Evolutionary conservation across 1,140 invertebrate genomes (phyloP), one percentile per base, ranked within the genome.

Genomic region (Trichogramma pretiosum): DNA sequence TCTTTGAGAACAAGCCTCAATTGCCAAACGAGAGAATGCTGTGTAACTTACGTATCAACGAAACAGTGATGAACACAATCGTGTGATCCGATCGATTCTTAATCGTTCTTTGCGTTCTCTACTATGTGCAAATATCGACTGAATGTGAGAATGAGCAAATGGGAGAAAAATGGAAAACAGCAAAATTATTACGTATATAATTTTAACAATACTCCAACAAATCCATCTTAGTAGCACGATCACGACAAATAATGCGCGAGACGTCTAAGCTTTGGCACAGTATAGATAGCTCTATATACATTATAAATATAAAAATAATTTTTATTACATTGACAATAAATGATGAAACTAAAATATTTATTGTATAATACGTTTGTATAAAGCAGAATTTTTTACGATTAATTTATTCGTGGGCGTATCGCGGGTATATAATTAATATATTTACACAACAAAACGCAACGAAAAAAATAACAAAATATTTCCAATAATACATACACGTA

Each of bases 301-400:
- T 58, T 64, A 62, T 62, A 62, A 56, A 61, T 59, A 63, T 63
- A 65, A 58, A 66, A 59, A 61, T 62, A 59, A 58, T 59, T 55
- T 33, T 24, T 51, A 46, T 51, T 46, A 46, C 21, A 60, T 55
- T 50, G 57, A 58, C 34, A 48, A 33, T 44, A 23, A 49, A 37
- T 26, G 49, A 57, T 54, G 45, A 57, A 62, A 52, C 55, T 61
- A 63, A 60, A 58, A 56, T 60, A 64, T 59, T 67, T 66, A 68
- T 68, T 71, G 67, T 71, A 71, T 70, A 70, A 70, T 70, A 67
- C 56, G 63, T 69, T 69, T 70, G 67, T 70, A 70, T 70, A 70
- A 72, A 70, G 67, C 52, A 66, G 34, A 65, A 61, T 67, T 68
- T 69, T 68, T 61, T 68, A 68, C 63, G 64, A 56, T 66, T 68